phyloP scores from a whole-genome alignment of 2,888 invertebrate genomes.

The Gymnocheta viridis region DNA sequence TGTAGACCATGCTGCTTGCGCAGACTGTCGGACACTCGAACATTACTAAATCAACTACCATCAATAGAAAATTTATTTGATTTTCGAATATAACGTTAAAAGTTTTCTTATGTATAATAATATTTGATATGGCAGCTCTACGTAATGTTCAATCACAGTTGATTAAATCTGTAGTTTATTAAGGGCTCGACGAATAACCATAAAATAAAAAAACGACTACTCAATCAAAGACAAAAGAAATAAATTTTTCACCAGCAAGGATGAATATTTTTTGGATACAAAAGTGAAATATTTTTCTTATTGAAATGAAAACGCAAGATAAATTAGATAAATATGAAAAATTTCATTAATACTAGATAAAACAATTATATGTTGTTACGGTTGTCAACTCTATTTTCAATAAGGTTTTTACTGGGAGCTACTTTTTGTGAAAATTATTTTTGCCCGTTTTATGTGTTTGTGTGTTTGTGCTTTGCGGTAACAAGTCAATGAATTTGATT shows the following conservation, averaged over 20 bases:
- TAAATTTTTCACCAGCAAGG: conserved; percentile 27
- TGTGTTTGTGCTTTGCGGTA: conserved; percentile 31
- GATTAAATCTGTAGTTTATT: not conserved
- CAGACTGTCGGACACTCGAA: too few relatives aligned
- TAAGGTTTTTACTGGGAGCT: not conserved
- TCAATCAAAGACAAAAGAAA: conserved; percentile 16
- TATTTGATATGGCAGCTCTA: not conserved
- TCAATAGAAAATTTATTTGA: too few relatives aligned
- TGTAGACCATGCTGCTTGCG: too few relatives aligned
- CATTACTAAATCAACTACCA: too few relatives aligned
- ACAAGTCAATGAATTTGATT: conserved; percentile 46
- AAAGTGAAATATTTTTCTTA: not conserved
- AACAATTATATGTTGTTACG: not conserved
- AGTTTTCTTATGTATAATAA: too few relatives aligned
- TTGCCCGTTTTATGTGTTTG: conserved; percentile 19
- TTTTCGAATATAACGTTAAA: not conserved
- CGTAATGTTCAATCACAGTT: not conserved
- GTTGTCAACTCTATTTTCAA: not conserved
- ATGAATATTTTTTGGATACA: not conserved
- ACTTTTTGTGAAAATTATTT: not conserved
- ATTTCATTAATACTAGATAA: not conserved
- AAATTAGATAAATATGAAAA: not conserved
- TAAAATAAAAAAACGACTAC: not conserved
- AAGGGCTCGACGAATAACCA: not conserved
- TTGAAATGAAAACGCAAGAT: not conserved